phyloP scores from a whole-genome alignment of 2,113 vertebrate species.

The Erinaceus europaeus region DNA sequence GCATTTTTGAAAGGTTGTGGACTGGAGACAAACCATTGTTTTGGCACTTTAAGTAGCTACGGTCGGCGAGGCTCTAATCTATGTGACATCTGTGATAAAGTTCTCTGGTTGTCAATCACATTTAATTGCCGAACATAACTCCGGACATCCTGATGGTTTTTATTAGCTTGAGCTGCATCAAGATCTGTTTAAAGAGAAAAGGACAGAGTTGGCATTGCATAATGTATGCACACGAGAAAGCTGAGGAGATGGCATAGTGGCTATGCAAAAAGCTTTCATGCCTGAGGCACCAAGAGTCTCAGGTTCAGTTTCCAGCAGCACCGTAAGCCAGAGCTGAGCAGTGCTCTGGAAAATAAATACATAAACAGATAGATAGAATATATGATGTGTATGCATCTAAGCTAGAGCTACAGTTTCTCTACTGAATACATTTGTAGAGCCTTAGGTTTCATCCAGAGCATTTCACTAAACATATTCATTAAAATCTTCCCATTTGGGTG shows the following conservation, averaged over 20 bases:
- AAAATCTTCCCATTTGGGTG: constrained; percentile 27
- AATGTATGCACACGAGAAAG: neutral
- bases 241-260: too few relatives aligned
- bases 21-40: constrained; percentile 68
- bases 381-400: too few relatives aligned
- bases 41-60: constrained; percentile 81
- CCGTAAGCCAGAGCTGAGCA: too few relatives aligned
- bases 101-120: constrained; percentile 99
- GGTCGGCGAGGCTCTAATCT: constrained; percentile 93
- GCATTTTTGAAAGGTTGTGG: constrained; percentile 79
- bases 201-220: constrained; percentile 66
- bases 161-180: constrained; percentile 90
- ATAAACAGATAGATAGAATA: too few relatives aligned
- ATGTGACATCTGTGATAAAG: constrained; percentile 96
- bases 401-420: constrained; percentile 15
- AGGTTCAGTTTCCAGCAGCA: too few relatives aligned
- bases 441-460: constrained; percentile 20
- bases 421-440: constrained; percentile 56
- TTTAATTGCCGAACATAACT: constrained; percentile 94
- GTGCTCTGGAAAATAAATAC: too few relatives aligned
- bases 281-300: too few relatives aligned
- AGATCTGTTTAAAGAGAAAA: constrained; percentile 84
- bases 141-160: constrained; percentile 95
- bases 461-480: neutral
- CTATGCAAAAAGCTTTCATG: too few relatives aligned